Evolutionary conservation across 2,888 invertebrate genomes (phyloP).

Genomic region (Apocheima hispidaria): DNA sequence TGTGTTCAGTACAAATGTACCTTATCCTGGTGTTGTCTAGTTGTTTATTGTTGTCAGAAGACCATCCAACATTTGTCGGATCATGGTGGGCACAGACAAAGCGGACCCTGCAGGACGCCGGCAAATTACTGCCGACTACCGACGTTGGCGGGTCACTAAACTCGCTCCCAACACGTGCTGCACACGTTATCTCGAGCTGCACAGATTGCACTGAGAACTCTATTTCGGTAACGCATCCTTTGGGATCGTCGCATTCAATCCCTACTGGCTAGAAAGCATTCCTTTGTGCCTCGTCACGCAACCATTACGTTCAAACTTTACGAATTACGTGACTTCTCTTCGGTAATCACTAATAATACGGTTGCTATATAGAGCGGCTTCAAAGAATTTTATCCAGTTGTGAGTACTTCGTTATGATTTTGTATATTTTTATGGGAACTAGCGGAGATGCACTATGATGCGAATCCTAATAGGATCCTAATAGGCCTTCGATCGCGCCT

Average conservation of each 20-base stretch:
- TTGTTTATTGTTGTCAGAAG: conserved; percentile 54
- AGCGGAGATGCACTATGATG: conserved; percentile 70
- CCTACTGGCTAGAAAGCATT: conserved; percentile 41
- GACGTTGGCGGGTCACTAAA: conserved; percentile 67
- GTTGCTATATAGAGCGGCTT: conserved; percentile 49
- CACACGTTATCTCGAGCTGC: conserved; percentile 56
- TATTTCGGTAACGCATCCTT: conserved; percentile 55
- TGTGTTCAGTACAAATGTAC: conserved; percentile 36
- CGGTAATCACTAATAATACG: conserved; percentile 44
- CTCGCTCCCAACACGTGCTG: conserved; percentile 63
- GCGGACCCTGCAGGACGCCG: conserved; percentile 65
- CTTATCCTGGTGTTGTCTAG: conserved; percentile 38
- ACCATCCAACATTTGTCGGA: conserved; percentile 58
- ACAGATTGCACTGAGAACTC: conserved; percentile 57
- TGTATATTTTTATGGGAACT: conserved; percentile 67
- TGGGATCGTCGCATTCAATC: conserved; percentile 32
- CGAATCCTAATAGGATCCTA: conserved; percentile 72
- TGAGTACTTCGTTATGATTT: conserved; percentile 62
- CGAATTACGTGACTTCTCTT: conserved; percentile 58
- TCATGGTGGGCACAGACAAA: conserved; percentile 56
- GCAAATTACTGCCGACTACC: conserved; percentile 63
- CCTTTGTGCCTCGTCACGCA: conserved; percentile 45
- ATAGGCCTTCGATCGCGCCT: conserved; percentile 67
- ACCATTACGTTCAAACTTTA: conserved; percentile 45
- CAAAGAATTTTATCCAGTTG: conserved; percentile 53